Base-by-base conservation (phyloP, 1,140 invertebrate genomes). In the Leptopilina boulardi region DNA sequence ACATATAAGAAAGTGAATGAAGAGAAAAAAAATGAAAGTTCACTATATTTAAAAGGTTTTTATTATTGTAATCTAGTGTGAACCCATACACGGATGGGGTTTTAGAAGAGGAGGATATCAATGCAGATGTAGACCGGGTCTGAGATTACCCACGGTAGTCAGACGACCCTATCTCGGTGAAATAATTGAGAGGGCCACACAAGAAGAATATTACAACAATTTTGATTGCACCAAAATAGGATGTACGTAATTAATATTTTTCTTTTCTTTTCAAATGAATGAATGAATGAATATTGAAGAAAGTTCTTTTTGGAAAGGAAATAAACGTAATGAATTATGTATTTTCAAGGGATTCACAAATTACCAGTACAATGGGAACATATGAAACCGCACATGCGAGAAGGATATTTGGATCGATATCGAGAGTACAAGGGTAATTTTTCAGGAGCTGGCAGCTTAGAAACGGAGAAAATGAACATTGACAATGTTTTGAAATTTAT, bases 21-120 rank as follows among this genome's bases (percentile, higher is more conserved):
- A 1, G 21, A 59, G 59, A 26, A 42, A 78, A 71, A 71, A 56
- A 18, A 44, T 56, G 30, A 34, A 72, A 30, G 21, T 56, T 75
- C 10, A 47, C 51, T 0, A 30, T 44, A 59, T 47, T 59, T 4
- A 71, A 41, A 4, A 34, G 51, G 51, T 18, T 41, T 38, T 47
- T 70, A 41, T 30, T 56, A n/a, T 47, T 70, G 56, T 34, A 82
- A 78, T 91, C 66, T 86, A 98, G 95, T 99, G 98, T 92, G 98
- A 99, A 91, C 98, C 98, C 0, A 89, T 99, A 23, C 95, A 98
- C 87, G 98, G 98, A 4, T 99, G 96, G 95, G 98, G 98, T 41
- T 98, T 98, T 87, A 92, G 97, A 80, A 93, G 98, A 86, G 98
- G 98, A 75, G 98, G 97, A 23, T 99, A 99, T 91, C 97, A 99